Base-by-base conservation (phyloP, 2,113 vertebrate species). In the Carettochelys insculpta region DNA sequence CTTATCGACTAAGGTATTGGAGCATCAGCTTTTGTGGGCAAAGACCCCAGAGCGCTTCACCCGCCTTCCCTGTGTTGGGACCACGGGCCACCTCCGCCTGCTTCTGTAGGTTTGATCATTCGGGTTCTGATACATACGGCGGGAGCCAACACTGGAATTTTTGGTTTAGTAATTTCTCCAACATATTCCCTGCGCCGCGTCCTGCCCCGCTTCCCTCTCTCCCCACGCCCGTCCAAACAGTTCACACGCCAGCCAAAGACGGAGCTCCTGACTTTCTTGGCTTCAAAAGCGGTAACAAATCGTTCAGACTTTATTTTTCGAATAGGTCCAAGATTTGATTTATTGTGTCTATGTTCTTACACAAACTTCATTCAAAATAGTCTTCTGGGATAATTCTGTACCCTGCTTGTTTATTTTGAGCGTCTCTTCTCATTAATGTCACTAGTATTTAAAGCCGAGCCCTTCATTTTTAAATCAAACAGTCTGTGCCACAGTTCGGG, bases 371-470 rank as follows among this genome's bases (percentile, higher is more conserved):
- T 65, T 87, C 83, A 43, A 71, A 90, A 78, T 88, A 93, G 80
- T 96, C 90, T 84, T 50, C 92, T 88, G 94, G 83, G 90, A 83
- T 88, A 76, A 87, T 86, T 88, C 96, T 80, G 48, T 48, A 71
- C 84, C 52, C 77, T 82, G 43, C 56, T 24, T 87, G 61, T 96
- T 95, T 96, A 87, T 95, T 96, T 95, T 89, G 77, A 61, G 81
- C 92, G 95, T 95, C 95, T 54, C 58, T 93, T 89, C 93, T 95
- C 79, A 90, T 96, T 96, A 96, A 52, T 4, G 92, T 90, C 79
- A 88, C 85, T 48, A 51, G 76, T 41, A 82, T 65, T 22, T 80
- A 92, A 82, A 88, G 8, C 71, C 65, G 76, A 61, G 80, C 85
- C 50, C 1, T n/a, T 77, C 68, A 4, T 50, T 25, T 51, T 11